Base-by-base conservation (phyloP, 2,797 vertebrate genomes). In the Pelochelys cantorii region DNA sequence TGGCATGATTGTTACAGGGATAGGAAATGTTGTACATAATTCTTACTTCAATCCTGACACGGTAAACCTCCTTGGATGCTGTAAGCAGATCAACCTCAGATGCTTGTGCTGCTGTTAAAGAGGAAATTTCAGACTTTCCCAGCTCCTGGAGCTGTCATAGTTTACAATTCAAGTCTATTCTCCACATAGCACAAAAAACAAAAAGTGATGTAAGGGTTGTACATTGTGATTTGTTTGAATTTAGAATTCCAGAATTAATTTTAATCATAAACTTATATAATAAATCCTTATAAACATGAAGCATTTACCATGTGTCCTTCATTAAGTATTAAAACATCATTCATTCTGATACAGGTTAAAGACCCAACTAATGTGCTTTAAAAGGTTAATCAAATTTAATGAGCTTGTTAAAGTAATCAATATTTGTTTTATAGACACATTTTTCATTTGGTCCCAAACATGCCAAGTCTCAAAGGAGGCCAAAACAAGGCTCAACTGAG, bases 351-450 rank as follows among this genome's bases (percentile, higher is more conserved):
- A 77, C 81, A 57, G 59, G 86, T 87, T 90, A 94, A 87, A 95
- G 57, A 53, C 81, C 34, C 90, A 92, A 86, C 85, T 90, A 92
- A 96, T 95, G 86, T 77, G 90, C 52, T 93, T 96, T 95, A 62
- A 77, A 92, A 96, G 93, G 92, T 97, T 97, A 97, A 95, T 97
- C 95, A 95, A 89, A 96, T 97, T 82, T 96, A 95, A 97, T 93
- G 34, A 94, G 90, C 86, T 94, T 96, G 92, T 95, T 95, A 96
- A 95, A 91, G 84, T 95, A 97, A 97, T 97, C 96, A 93, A 91
- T 97, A 95, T 93, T 94, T 92, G 80, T 97, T 94, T 95, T 97
- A 86, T 88, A 92, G 90, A 84, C 60, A 96, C 87, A 86, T 97
- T 95, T 95, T 97, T 97, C 84, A 90, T 92, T 94, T 95, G 53